phyloP scores from a whole-genome alignment of 2,113 vertebrate genomes.

The Melanerpes formicivorus region DNA sequence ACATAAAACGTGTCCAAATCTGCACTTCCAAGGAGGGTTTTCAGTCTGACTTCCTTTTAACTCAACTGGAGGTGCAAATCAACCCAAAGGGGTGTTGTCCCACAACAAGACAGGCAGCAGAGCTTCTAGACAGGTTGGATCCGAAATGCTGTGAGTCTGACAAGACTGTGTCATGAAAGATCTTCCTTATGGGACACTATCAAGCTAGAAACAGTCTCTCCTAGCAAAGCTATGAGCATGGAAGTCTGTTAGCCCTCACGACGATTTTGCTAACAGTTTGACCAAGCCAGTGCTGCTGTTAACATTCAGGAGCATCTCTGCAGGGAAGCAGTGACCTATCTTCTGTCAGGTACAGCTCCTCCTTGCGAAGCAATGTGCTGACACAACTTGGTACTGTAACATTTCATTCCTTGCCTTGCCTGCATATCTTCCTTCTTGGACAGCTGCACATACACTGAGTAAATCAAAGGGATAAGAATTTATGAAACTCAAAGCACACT shows the following conservation, averaged over 20 bases:
- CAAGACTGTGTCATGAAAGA: neutral
- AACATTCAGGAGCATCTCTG: rapidly evolving
- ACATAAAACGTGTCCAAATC: neutral
- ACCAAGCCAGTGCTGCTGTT: neutral
- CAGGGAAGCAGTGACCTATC: neutral
- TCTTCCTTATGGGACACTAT: neutral
- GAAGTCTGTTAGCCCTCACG: neutral
- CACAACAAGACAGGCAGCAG: neutral
- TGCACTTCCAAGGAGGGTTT: neutral
- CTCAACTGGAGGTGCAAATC: neutral
- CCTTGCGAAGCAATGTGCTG: neutral
- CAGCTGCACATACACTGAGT: neutral
- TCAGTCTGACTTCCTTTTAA: neutral
- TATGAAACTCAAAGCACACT: conserved; percentile 47
- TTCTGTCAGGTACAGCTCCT: neutral
- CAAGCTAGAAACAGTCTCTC: neutral
- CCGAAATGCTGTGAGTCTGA: neutral
- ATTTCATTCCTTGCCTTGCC: neutral
- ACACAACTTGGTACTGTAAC: neutral
- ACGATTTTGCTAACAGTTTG: neutral
- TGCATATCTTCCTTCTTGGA: neutral
- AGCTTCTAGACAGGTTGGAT: neutral
- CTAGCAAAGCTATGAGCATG: neutral
- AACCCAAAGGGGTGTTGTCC: neutral
- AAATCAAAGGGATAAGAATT: conserved; percentile 61